phyloP scores from a whole-genome alignment of 2,888 invertebrate genomes.

The Yponomeuta plumbellus region DNA sequence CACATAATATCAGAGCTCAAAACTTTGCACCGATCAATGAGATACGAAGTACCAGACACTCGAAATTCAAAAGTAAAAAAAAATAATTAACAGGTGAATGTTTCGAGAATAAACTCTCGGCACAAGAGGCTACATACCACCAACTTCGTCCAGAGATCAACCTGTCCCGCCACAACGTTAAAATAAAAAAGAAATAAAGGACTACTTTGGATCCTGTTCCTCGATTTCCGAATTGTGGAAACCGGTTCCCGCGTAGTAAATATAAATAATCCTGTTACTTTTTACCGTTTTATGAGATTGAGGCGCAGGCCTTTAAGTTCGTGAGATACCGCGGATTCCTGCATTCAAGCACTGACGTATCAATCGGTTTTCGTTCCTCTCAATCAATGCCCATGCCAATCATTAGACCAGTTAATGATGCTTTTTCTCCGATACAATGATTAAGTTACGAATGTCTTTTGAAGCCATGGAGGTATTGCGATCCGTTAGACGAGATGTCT shows the following conservation, averaged over 20 bases:
- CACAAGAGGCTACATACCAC: neutral
- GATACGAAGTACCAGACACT: neutral
- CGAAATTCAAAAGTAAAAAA: neutral
- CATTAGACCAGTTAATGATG: slow-evolving; percentile 6
- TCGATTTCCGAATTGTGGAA: slow-evolving; percentile 48
- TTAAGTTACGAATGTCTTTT: slow-evolving; percentile 4
- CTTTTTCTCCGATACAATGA: neutral
- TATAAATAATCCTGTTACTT: slow-evolving; percentile 54
- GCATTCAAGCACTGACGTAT: slow-evolving; percentile 26
- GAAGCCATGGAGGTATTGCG: neutral
- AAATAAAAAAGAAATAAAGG: slow-evolving; percentile 20
- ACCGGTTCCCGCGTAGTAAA: slow-evolving; percentile 46
- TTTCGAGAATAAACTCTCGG: neutral
- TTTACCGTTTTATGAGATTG: slow-evolving; percentile 51
- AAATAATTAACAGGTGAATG: neutral
- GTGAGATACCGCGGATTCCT: slow-evolving; percentile 30
- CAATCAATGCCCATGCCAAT: slow-evolving; percentile 21
- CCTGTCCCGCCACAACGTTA: neutral
- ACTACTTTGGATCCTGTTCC: slow-evolving; percentile 30
- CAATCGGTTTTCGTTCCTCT: slow-evolving; percentile 32
- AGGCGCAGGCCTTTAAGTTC: slow-evolving; percentile 35
- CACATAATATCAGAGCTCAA: neutral
- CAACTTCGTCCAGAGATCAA: neutral
- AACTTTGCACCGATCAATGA: neutral
- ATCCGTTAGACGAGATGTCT: neutral